Evolutionary conservation across 2,797 vertebrate species (phyloP), one percentile per base, ranked within the genome.

Genomic region (Enoplosus armatus): DNA sequence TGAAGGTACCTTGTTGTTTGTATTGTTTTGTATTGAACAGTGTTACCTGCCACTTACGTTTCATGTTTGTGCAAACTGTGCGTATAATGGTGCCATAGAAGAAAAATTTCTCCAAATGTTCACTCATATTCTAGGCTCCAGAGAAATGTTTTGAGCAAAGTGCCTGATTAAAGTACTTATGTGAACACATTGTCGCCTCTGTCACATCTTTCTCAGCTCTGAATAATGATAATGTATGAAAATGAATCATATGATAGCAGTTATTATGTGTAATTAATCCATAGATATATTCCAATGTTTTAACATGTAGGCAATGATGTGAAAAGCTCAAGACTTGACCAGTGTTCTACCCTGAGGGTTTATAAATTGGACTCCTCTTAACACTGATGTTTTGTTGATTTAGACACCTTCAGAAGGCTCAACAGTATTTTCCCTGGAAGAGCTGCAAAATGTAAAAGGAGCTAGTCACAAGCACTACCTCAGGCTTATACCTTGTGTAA

Each of bases 131-230:
- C 50, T 73, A 74, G 51, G 64, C 47, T 75, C 80, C 58, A 66
- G 78, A 89, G 71, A 86, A 80, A 86, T 90, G 84, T 91, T 91
- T 86, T 81, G 87, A 92, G 92, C 72, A 88, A 94, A 95, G 95
- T 95, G 94, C 94, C 94, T 95, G 85, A 95, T 93, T 95, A 95
- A 95, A 96, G 89, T 93, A 86, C 90, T 92, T 90, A 87, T 83
- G 82, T 89, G 85, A 92, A 90, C 72, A 78, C 27, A 29, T 50
- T 70, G 43, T 65, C 47, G 60, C 48, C 58, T 90, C 24, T 68
- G 51, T 83, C 24, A 26, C n/a, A 5, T 85, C 31, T 82, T 55
- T 75, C 24, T 75, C 35, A 50, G 3, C 14, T 67, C n/a, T 41
- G 4, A 64, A 50, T 62, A 4, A 56, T 43, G 18, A 1, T 31